A percentile compares a stretch with the other conserved stretches of the same genome.
These are phyloP conservation scores for Ictalurus furcatus DNA, from an alignment of 2,113 vertebrate species.

Conservation along the genomic window DNA sequence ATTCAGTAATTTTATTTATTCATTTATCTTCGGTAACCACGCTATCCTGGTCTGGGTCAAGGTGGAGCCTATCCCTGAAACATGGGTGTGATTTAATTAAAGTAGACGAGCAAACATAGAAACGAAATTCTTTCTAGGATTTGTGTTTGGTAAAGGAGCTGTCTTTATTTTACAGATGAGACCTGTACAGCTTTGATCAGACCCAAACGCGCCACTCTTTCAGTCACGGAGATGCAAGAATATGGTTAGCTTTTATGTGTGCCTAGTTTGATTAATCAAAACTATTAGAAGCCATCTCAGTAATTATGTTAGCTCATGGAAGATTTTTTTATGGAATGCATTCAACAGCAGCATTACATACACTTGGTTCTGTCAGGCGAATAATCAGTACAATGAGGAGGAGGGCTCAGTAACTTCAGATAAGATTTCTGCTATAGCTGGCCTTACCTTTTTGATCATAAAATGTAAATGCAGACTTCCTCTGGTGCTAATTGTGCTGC, in stretches of 20 bases:
- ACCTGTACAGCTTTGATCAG: slow-evolving; percentile 62
- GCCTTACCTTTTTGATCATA: background rate
- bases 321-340: background rate
- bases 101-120: background rate
- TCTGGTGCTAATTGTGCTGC: background rate
- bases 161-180: slow-evolving; percentile 52
- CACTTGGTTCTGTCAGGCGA: background rate
- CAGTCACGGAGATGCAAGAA: background rate
- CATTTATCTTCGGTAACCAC: background rate
- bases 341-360: background rate
- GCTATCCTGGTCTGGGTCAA: background rate
- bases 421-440: background rate
- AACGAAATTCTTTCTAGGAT: background rate
- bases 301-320: background rate
- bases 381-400: background rate
- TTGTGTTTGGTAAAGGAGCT: background rate
- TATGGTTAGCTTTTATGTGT: slow-evolving; percentile 51
- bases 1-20: background rate
- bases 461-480: background rate
- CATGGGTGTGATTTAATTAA: background rate
- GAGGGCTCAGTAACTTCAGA: background rate
- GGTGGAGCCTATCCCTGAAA: background rate
- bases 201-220: slow-evolving; percentile 56
- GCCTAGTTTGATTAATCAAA: background rate
- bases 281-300: background rate